Evolutionary conservation across 2,797 vertebrate species (phyloP).

Genomic region (Sternarchorhynchus goeldii): DNA sequence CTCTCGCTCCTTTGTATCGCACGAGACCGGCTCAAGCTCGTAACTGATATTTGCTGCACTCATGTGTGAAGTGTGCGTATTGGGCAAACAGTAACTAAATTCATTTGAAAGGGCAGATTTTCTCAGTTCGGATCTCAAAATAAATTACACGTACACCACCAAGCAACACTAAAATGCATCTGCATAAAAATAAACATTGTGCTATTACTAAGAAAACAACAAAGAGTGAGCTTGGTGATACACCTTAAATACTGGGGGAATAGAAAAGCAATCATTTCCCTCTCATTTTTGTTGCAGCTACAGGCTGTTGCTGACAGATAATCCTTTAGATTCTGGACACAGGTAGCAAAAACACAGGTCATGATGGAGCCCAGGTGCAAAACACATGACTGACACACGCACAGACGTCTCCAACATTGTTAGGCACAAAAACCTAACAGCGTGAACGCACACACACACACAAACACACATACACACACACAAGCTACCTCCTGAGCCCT

Average conservation of each 20-base stretch:
- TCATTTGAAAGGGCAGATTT: slow-evolving; percentile 47
- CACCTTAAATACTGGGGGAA: not conserved
- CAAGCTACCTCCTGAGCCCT: too few species aligned
- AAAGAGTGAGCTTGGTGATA: not conserved
- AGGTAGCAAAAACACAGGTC: too few species aligned
- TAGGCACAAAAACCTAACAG: too few species aligned
- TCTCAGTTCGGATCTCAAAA: slow-evolving; percentile 30
- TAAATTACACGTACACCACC: not conserved
- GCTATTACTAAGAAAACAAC: slow-evolving; percentile 1
- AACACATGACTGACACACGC: too few species aligned
- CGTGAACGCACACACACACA: too few species aligned
- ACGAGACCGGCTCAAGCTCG: slow-evolving; percentile 58
- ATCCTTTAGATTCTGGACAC: too few species aligned
- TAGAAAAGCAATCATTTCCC: not conserved
- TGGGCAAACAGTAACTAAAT: slow-evolving; percentile 49
- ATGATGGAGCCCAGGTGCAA: too few species aligned
- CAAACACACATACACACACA: too few species aligned
- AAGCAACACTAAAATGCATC: not conserved
- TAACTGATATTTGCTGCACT: slow-evolving; percentile 64
- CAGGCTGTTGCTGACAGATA: too few species aligned
- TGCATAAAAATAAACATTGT: not conserved
- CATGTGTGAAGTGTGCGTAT: slow-evolving; percentile 64
- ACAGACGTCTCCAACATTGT: too few species aligned
- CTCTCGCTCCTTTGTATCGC: slow-evolving; percentile 69
- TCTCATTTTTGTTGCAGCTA: not conserved